Base-by-base conservation (phyloP, 2,888 invertebrate genomes). In the Epinotia nisella region DNA sequence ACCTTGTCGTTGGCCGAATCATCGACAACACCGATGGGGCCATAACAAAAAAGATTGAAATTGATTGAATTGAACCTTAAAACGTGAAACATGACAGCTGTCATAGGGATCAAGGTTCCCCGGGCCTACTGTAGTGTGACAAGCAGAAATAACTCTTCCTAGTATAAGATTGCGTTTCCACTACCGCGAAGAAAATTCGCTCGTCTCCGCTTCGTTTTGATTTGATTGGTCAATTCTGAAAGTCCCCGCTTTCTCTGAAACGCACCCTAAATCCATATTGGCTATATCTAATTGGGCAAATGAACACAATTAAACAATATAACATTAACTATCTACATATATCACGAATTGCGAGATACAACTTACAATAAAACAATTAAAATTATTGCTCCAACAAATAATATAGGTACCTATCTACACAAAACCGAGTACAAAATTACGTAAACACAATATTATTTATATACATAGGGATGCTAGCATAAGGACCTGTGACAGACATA, bases 341-440 rank as follows among this genome's bases (percentile, higher is more conserved):
- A 73, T 73, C 73, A 69, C 64, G 58, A 41, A 53, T 58, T 69
- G 68, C 69, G 68, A 73, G 68, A 62, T 45, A 24, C 45, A 58
- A 65, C 49, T 15, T 53, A 53, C 13, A 35, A 10, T 51, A n/a
- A 71, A 60, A 66, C 19, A 53, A 51, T 21, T 58, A 35, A 62
- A 58, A 72, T 56, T 68, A 72, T 72, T 68, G 67, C 67, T 72
- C 51, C n/a, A 73, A 73, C 73, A 59, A 62, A 55, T 45, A 21
- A 41, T 59, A 45, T 67, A n/a, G n/a, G n/a, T n/a, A 15, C 1
- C 41, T 58, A 73, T 39, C 35, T 49, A 62, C 55, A 19, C 19
- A 41, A 67, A 45, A 68, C 64, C 56, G 15, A 55, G 58, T 19
- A 69, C 39, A 62, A 68, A 68, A 62, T 21, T 24, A 59, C 59